Evolutionary conservation across 1,140 invertebrate species (phyloP).

Genomic region (Venustaconcha ellipsiformis): DNA sequence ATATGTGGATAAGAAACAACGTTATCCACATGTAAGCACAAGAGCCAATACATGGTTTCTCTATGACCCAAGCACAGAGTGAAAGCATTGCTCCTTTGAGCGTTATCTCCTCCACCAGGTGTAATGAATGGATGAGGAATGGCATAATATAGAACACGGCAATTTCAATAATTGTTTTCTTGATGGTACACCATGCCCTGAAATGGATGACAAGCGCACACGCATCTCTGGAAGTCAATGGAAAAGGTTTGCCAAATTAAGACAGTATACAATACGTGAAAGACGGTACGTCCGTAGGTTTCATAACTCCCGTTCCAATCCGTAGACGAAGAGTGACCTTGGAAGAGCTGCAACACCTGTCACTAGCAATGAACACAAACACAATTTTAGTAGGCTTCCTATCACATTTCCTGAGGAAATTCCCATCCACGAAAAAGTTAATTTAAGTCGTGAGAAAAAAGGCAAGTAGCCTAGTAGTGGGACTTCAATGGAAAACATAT

Average conservation of each 20-base stretch:
- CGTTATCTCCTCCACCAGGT: slow-evolving; percentile 11
- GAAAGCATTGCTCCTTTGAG: too few species aligned
- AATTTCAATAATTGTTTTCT: slow-evolving; percentile 16
- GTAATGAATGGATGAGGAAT: slow-evolving; percentile 12
- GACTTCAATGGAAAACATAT: slow-evolving; percentile 13
- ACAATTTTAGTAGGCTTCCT: slow-evolving; percentile 18
- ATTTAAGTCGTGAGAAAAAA: slow-evolving; percentile 9
- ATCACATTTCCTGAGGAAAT: slow-evolving; percentile 17
- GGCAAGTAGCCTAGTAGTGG: slow-evolving; percentile 5
- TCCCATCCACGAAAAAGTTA: slow-evolving; percentile 16
- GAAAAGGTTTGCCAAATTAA: slow-evolving; percentile 28
- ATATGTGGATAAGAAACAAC: slow-evolving; percentile 11
- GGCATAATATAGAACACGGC: slow-evolving; percentile 2
- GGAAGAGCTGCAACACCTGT: slow-evolving; percentile 13
- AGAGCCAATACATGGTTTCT: slow-evolving; percentile 9
- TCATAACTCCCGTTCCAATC: neutral
- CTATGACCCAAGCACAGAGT: slow-evolving; percentile 5
- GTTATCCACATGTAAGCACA: slow-evolving; percentile 28
- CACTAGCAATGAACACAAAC: slow-evolving; percentile 24
- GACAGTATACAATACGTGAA: slow-evolving; percentile 24
- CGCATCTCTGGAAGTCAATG: slow-evolving; percentile 19
- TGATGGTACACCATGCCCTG: slow-evolving; percentile 10
- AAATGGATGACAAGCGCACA: slow-evolving; percentile 32
- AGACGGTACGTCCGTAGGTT: slow-evolving; percentile 2
- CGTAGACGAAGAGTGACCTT: slow-evolving; percentile 14